Percentiles rank a stretch among this genome's conserved stretches.
Conservation (phyloP, 2,113 vertebrate genomes). For the Tachycineta bicolor region DNA sequence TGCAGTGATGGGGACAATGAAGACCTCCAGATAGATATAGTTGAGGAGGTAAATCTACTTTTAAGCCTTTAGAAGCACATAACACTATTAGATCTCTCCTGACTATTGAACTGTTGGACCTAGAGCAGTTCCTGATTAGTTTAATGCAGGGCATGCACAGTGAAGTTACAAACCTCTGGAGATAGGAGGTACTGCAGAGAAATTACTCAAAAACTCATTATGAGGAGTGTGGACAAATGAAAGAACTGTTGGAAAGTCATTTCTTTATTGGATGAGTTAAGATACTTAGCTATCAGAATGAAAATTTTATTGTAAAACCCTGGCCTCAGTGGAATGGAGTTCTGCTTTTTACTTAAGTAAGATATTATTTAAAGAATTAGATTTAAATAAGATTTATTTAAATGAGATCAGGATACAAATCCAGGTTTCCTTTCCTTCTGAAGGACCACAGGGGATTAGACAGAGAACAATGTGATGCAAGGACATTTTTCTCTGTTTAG, state of each 20-base stretch:
- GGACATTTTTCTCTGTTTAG: not conserved
- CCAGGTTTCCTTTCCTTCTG: not conserved
- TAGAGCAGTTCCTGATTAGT: not conserved
- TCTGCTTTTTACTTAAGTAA: not conserved
- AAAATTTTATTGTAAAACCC: not conserved
- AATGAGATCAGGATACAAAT: not conserved
- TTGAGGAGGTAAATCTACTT: slow-evolving; percentile 81
- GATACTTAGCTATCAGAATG: not conserved
- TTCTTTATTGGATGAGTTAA: not conserved
- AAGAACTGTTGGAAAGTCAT: not conserved
- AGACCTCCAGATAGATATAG: slow-evolving; percentile 71
- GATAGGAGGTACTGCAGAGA: not conserved
- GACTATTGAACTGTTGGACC: not conserved
- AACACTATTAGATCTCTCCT: not conserved
- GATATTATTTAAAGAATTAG: not conserved
- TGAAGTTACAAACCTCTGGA: not conserved
- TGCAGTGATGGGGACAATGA: slow-evolving; percentile 74
- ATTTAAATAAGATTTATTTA: not conserved
- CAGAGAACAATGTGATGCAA: not conserved
- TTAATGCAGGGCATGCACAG: not conserved
- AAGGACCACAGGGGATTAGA: not conserved
- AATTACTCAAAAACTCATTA: not conserved
- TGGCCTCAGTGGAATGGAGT: not conserved
- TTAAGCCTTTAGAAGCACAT: not conserved
- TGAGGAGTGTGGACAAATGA: not conserved